Evolutionary conservation across 2,888 invertebrate species (phyloP).

Genomic region (Leucoma salicis): DNA sequence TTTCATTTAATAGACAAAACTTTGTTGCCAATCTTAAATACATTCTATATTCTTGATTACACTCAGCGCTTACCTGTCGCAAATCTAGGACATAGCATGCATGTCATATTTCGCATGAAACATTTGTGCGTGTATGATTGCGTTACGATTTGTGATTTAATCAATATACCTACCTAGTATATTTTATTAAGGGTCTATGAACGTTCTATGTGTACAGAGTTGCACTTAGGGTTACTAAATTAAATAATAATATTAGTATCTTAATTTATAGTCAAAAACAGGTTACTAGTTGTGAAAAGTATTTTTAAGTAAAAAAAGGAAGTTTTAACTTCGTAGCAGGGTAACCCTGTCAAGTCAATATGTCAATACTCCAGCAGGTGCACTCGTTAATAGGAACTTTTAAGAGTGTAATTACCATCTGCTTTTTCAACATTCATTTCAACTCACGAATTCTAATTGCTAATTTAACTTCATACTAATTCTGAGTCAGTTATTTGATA

Average conservation of each 20-base stretch:
- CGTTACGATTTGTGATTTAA: constrained; percentile 73
- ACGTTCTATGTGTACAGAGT: constrained; percentile 25
- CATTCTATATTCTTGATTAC: constrained; percentile 51
- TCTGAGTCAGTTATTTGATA: not conserved
- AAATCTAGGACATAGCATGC: constrained; percentile 76
- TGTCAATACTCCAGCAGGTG: constrained; percentile 58
- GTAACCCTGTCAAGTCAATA: constrained; percentile 44
- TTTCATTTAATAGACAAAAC: not conserved
- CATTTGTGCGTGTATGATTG: constrained; percentile 64
- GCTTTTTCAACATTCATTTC: constrained; percentile 70
- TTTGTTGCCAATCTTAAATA: constrained; percentile 37
- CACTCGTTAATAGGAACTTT: constrained; percentile 62
- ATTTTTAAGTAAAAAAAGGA: constrained; percentile 18
- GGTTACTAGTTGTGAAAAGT: not conserved
- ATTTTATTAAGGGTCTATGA: constrained; percentile 42
- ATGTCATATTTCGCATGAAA: constrained; percentile 70
- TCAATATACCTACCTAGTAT: constrained; percentile 47
- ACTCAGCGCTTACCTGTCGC: constrained; percentile 60
- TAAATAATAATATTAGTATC: not conserved
- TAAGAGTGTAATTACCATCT: constrained; percentile 63
- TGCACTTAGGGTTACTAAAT: constrained; percentile 13
- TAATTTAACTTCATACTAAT: not conserved
- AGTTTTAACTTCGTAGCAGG: constrained; percentile 32
- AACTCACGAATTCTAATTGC: constrained; percentile 64
- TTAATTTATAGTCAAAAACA: not conserved